These are phyloP conservation scores for Listronotus oregonensis DNA, from an alignment of 1,140 invertebrate species.

Conservation along the genomic window DNA sequence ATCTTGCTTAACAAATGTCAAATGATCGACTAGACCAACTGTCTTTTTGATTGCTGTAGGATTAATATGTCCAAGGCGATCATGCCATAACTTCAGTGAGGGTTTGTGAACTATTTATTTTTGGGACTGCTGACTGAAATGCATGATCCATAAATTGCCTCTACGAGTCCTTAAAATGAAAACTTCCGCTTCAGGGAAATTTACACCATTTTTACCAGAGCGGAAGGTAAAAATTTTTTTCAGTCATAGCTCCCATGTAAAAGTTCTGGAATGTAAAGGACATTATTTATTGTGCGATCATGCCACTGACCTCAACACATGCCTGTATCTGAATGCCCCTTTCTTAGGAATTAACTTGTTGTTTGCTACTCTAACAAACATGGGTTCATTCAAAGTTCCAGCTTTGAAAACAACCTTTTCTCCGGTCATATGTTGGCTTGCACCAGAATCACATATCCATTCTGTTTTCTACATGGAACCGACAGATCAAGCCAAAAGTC, in stretches of 20 bases:
- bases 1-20: too few species aligned
- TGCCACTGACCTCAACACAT: slow-evolving; percentile 16
- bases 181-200: slow-evolving; percentile 17
- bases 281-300: slow-evolving; percentile 23
- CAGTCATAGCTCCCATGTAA: slow-evolving; percentile 30
- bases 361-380: slow-evolving; percentile 38
- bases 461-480: too few species aligned
- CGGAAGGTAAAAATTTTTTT: slow-evolving; percentile 24
- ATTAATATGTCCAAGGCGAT: slow-evolving; percentile 55
- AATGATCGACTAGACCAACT: too few species aligned
- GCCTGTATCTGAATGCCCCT: too few species aligned
- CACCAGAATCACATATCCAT: too few species aligned
- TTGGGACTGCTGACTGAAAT: background rate
- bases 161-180: slow-evolving; percentile 8
- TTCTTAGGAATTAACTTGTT: too few species aligned
- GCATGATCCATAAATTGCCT: slow-evolving; percentile 15
- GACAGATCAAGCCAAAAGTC: too few species aligned
- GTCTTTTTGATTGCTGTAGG: too few species aligned
- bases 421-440: background rate
- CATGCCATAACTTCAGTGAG: slow-evolving; percentile 50
- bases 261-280: slow-evolving; percentile 17
- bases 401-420: background rate
- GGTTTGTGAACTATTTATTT: background rate
- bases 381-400: background rate
- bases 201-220: slow-evolving; percentile 20